phyloP scores from a whole-genome alignment of 2,888 invertebrate genomes.

The Eulithis prunata region DNA sequence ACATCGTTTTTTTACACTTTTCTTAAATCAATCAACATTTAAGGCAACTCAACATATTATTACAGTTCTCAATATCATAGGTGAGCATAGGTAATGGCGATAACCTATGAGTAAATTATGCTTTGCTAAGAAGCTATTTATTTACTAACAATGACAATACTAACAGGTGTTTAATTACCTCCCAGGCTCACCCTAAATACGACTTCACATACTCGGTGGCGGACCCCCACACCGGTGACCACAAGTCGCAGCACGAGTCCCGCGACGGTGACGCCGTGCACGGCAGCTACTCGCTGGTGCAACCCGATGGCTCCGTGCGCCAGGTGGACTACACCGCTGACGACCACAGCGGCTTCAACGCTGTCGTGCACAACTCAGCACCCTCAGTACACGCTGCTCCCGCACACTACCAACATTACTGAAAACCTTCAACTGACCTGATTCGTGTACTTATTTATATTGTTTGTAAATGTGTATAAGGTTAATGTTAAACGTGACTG shows the following conservation, averaged over 20 bases:
- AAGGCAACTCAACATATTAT: neutral
- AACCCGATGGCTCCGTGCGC: constrained; percentile 79
- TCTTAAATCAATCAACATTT: no score
- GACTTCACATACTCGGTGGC: constrained; percentile 81
- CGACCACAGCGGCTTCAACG: constrained; percentile 68
- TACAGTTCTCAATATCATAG: no score
- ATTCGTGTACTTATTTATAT: constrained; percentile 52
- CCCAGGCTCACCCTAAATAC: constrained; percentile 71
- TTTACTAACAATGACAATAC: no score
- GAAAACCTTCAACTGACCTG: constrained; percentile 39
- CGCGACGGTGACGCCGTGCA: constrained; percentile 83
- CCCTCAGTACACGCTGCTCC: constrained; percentile 68
- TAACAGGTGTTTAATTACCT: constrained; percentile 1
- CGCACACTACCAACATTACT: constrained; percentile 65
- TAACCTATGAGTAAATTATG: no score
- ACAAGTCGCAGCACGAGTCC: constrained; percentile 81
- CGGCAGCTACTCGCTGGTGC: constrained; percentile 84
- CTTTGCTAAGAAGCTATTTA: no score
- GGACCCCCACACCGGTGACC: constrained; percentile 84
- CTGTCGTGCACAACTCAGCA: constrained; percentile 76
- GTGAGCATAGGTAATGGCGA: no score
- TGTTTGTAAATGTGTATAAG: constrained; percentile 36
- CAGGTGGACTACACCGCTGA: constrained; percentile 79
- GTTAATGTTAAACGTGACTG: constrained; percentile 36
- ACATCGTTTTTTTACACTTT: no score